These are phyloP conservation scores for Gallinago paraguaiae DNA, from an alignment of 2,113 vertebrate species.

Conservation along the genomic window DNA sequence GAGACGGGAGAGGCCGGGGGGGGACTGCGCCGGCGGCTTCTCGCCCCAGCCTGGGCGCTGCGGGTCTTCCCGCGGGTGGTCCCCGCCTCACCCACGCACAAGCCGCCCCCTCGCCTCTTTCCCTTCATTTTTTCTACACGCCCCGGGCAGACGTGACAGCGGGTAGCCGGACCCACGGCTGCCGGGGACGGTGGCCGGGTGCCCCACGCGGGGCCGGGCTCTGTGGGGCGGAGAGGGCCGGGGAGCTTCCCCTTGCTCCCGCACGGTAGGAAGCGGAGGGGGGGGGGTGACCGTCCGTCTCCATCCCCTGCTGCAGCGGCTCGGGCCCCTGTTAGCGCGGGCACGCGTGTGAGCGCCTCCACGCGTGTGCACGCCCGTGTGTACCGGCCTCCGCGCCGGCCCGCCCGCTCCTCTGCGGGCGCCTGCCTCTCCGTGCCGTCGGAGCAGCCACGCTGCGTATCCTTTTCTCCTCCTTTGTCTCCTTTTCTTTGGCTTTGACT, in stretches of 20 bases:
- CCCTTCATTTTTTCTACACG: neutral
- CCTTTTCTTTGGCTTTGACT: constrained; percentile 24
- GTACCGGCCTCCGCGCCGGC: neutral
- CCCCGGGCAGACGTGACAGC: neutral
- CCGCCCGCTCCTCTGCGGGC: neutral
- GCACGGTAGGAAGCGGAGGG: neutral
- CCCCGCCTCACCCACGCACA: neutral
- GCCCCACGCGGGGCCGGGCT: neutral
- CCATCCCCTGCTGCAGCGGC: neutral
- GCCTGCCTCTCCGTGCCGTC: neutral
- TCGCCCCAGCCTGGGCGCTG: neutral
- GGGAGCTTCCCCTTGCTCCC: neutral
- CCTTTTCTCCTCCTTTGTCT: neutral
- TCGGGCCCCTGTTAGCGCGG: neutral
- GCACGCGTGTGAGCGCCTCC: neutral
- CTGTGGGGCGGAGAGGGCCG: neutral
- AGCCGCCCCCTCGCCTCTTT: neutral
- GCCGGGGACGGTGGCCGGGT: neutral
- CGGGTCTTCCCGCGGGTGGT: neutral
- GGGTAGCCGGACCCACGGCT: no score
- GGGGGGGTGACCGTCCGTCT: neutral
- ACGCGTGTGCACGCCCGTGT: neutral
- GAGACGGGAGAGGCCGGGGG: no score
- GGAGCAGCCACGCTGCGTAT: neutral
- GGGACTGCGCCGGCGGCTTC: neutral